phyloP scores from a whole-genome alignment of 2,888 invertebrate genomes.

The Hofmannophila pseudospretella region DNA sequence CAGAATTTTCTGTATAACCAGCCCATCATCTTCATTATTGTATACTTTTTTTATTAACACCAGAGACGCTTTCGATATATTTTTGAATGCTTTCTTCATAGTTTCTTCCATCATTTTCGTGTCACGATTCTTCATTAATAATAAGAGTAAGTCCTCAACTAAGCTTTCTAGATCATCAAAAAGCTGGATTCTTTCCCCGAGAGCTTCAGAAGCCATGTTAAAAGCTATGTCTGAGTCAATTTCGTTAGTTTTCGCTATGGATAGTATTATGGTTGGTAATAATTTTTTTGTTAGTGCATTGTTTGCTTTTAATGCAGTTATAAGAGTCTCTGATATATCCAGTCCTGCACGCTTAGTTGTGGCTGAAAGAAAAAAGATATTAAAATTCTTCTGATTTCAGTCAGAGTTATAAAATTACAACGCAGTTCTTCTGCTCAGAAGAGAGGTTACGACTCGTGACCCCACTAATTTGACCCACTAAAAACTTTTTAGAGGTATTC shows the following conservation, averaged over 20 bases:
- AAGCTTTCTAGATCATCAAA: too few relatives aligned
- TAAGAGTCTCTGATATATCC: slow-evolving; percentile 33
- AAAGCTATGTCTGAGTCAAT: slow-evolving; percentile 21
- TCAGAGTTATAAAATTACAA: too few relatives aligned
- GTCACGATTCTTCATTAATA: slow-evolving; percentile 1
- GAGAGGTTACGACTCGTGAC: too few relatives aligned
- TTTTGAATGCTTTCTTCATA: slow-evolving; percentile 14
- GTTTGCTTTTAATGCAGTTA: slow-evolving; percentile 34
- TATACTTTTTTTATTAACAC: slow-evolving; percentile 19
- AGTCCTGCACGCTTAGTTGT: slow-evolving; percentile 28
- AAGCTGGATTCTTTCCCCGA: slow-evolving; percentile 37
- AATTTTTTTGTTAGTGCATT: slow-evolving; percentile 28
- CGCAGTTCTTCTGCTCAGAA: too few relatives aligned
- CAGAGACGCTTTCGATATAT: slow-evolving; percentile 16
- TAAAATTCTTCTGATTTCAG: too few relatives aligned
- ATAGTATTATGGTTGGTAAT: slow-evolving; percentile 30
- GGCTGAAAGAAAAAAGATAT: slow-evolving; percentile 38
- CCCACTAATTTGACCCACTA: too few relatives aligned
- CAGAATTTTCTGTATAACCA: too few relatives aligned
- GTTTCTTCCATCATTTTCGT: background rate
- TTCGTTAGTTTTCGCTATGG: slow-evolving; percentile 25
- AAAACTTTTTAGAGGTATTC: too few relatives aligned
- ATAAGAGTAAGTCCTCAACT: too few relatives aligned
- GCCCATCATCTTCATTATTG: slow-evolving; percentile 8
- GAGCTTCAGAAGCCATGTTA: slow-evolving; percentile 26